Base-by-base conservation (phyloP, 1,140 invertebrate species). In the Mactra quadrangularis region DNA sequence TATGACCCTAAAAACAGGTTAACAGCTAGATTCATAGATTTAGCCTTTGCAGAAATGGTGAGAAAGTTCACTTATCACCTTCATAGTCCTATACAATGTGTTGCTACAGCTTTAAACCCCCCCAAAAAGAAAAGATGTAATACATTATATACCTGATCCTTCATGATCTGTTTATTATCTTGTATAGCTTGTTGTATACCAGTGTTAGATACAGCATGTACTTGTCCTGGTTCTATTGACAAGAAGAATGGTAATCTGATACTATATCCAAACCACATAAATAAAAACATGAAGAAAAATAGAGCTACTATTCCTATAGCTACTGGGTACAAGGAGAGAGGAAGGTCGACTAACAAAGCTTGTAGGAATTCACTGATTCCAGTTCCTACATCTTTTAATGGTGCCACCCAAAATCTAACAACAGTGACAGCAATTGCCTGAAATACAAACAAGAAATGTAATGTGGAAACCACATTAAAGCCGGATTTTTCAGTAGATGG, bases 341-440 rank as follows among this genome's bases (percentile, higher is more conserved):
- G 89, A 66, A 90, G 75, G 71, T 89, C 87, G 77, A 86, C 86
- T 2, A 89, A 59, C 19, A 89, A 52, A 3, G 82, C 86, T 31
- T 77, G 76, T 22, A 89, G 74, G 35, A 89, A 89, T 33, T 87
- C 84, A 55, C 87, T 87, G 0, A 89, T 75, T 19, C 84, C 85
- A 68, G 75, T 59, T n/a, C 87, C 89, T 9, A 90, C 74, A 75
- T 87, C 86, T 41, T 87, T 86, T 68, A 89, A 50, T 17, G 89
- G 89, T 33, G 85, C 82, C 11, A 90, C 79, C 47, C 87, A 78
- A 29, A 89, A 89, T 25, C 88, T 60, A 27, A 89, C 87, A 81
- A 89, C 72, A 29, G 89, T 88, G 1, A 89, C 86, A 45, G 85
- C 87, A 15, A 89, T 64, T 31, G 88, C 89, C 88, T 89, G 78